Evolutionary conservation across 2,888 invertebrate species (phyloP), one percentile per base, ranked within the genome.

Genomic region (Alentia gelatinosa): DNA sequence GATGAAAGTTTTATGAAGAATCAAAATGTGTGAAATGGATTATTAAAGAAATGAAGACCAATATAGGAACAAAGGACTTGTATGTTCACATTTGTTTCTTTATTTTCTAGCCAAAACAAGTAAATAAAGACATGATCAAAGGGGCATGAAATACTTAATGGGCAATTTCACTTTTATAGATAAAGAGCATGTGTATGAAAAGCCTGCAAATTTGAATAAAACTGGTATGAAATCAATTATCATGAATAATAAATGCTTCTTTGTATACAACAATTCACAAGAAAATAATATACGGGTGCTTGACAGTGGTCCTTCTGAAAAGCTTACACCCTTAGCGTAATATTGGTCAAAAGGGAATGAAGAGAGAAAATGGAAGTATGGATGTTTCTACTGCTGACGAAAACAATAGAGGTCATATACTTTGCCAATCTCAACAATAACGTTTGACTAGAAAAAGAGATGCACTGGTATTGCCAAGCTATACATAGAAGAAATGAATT

Each of bases 61-160:
- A n/a, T n/a, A n/a, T n/a, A 56, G 19, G n/a, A 1, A 19, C 56
- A 56, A 56, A 7, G 19, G 19, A 56, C n/a, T 9, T 3, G 56
- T 74, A 74, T 74, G 79, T 79, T 79, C 35, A 79, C 79, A 79
- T 37, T 19, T 79, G 79, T 35, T 79, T 4, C 33, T 79, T 35
- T 37, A 37, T 79, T 79, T 79, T 26, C 39, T 37, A 39, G 4
- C 39, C 35, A 79, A 79, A 79, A 79, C 35, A 79, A 79, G 79
- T 79, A 79, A 79, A 79, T 39, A 35, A 79, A n/a, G 79, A 39
- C n/a, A 39, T 39, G 37, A 35, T 79, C 15, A 39, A 39, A 79
- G 35, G 39, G 5, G 5, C 9, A 15, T 9, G 39, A 79, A 39
- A 79, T 33, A 79, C 35, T 79, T 15, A 79, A 79, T 37, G 15